phyloP scores from a whole-genome alignment of 2,113 vertebrate species.

The Rousettus leschenaultii region DNA sequence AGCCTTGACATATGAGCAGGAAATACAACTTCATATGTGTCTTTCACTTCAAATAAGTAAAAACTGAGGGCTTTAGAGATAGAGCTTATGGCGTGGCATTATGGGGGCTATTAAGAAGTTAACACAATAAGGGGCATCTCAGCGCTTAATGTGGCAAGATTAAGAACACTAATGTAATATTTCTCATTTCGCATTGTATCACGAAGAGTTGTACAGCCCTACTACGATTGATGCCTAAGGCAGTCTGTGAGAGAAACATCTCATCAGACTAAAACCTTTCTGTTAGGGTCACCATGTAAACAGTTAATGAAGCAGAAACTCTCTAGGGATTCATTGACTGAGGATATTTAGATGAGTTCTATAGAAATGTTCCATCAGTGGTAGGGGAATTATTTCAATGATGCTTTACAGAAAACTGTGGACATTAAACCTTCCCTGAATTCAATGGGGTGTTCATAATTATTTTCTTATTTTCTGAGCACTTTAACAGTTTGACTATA shows the following conservation, averaged over 20 bases:
- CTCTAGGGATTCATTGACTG: conserved; percentile 71
- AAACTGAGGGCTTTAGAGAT: not conserved
- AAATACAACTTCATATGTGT: not conserved
- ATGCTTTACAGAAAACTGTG: conserved; percentile 68
- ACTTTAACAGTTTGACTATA: conserved; percentile 58
- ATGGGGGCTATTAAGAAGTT: not conserved
- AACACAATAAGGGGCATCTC: conserved; percentile 24
- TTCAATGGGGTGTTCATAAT: conserved; percentile 77
- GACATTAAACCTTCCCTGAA: conserved; percentile 29
- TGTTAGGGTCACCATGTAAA: conserved; percentile 77
- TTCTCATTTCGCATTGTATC: conserved; percentile 63
- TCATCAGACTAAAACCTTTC: conserved; percentile 71
- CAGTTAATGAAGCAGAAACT: conserved; percentile 82
- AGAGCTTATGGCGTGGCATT: not conserved
- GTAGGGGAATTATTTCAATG: conserved; percentile 67
- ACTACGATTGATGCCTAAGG: conserved; percentile 22
- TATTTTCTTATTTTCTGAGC: conserved; percentile 78
- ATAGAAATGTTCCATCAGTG: conserved; percentile 62
- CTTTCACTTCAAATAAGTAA: conserved; percentile 14
- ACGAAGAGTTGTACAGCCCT: not conserved
- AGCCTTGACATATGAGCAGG: conserved; percentile 55
- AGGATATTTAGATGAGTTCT: conserved; percentile 73
- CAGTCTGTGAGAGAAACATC: conserved; percentile 56
- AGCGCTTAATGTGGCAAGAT: conserved; percentile 33
- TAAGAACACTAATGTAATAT: conserved; percentile 58